Conservation (phyloP, 2,113 vertebrate genomes). For the Oophaga pumilio region DNA sequence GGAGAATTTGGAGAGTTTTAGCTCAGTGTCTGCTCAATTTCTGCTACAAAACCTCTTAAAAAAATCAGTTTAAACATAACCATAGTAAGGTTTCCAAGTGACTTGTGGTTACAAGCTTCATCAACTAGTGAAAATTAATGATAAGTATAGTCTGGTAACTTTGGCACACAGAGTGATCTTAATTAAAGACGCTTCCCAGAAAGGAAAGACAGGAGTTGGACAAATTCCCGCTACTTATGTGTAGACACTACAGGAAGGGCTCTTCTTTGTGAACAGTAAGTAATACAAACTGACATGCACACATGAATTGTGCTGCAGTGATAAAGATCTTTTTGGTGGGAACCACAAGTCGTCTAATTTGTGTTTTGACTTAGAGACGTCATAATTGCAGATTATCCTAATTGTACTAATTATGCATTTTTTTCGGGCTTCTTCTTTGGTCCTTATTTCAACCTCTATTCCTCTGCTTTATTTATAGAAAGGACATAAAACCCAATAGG, state of each 20-base stretch:
- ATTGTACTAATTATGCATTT: background rate
- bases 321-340: background rate
- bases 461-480: background rate
- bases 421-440: background rate
- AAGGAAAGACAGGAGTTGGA: background rate
- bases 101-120: background rate
- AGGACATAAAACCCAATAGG: background rate
- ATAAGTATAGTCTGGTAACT: conserved; percentile 1
- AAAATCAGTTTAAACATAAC: no score
- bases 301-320: background rate
- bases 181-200: background rate
- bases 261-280: background rate
- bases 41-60: no score
- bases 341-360: background rate
- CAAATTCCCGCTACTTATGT: background rate
- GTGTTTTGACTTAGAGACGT: background rate
- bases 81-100: background rate
- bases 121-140: conserved; percentile 6
- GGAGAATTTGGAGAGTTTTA: no score
- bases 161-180: background rate
- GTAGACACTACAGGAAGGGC: background rate
- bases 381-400: background rate
- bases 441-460: background rate
- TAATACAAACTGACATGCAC: background rate
- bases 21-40: no score